These are phyloP conservation scores for Macaria notata DNA, from an alignment of 2,888 invertebrate species.

Conservation along the genomic window DNA sequence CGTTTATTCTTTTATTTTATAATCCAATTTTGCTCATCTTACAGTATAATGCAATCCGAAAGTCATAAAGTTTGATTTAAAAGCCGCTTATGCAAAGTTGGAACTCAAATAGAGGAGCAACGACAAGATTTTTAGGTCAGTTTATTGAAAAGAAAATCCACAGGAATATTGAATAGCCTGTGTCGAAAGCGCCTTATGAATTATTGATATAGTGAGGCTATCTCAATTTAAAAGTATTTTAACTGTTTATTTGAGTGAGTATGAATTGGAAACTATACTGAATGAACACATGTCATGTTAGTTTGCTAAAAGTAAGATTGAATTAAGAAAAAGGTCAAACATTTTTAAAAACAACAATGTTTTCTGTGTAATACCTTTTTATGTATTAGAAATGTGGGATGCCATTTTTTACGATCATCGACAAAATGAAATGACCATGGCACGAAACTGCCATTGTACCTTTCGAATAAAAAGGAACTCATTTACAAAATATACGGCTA, in stretches of 20 bases:
- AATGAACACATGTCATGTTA: no score
- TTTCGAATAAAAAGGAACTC: conserved; percentile 14
- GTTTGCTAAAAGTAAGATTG: no score
- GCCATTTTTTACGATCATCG: no score
- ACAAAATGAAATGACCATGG: no score
- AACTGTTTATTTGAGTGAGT: neutral
- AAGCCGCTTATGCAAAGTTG: conserved; percentile 47
- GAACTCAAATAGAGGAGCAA: conserved; percentile 37
- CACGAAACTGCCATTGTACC: conserved; percentile 5
- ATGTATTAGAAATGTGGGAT: no score
- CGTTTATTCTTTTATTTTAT: conserved; percentile 38
- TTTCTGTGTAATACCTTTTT: no score
- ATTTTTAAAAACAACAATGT: no score
- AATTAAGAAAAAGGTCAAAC: no score
- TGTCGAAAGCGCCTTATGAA: conserved; percentile 17
- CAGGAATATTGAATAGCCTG: conserved; percentile 24
- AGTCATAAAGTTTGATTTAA: conserved; percentile 55
- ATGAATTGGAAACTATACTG: no score
- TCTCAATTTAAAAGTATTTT: conserved; percentile 2
- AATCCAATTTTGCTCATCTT: conserved; percentile 51
- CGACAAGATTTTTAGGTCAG: conserved; percentile 26
- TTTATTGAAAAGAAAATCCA: conserved; percentile 25
- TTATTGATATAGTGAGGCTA: conserved; percentile 14
- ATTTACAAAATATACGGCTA: conserved; percentile 14
- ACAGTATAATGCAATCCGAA: conserved; percentile 55